Evolutionary conservation across 2,113 vertebrate species (phyloP), one percentile per base, ranked within the genome.

Genomic region (Pica pica): DNA sequence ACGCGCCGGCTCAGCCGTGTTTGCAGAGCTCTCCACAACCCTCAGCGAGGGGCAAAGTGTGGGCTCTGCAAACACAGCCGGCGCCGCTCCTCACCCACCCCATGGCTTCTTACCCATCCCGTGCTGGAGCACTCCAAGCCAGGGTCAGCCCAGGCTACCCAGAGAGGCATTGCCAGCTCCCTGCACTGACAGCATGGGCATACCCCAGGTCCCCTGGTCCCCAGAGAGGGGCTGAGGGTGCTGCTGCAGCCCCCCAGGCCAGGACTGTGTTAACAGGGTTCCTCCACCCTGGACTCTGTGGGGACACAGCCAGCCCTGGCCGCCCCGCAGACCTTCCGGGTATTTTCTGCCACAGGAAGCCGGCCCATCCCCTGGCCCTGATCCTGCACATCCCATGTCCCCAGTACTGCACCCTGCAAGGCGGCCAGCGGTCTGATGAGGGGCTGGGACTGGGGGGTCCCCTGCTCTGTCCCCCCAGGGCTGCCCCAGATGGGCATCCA

Each of bases 61-160:
- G 94, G 90, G 88, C 82, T 95, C 78, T 28, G 85, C 97, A 97
- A 98, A 98, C 98, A 93, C 24, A 5, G 47, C 92, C 2, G 89
- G 97, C 97, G 78, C 97, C 96, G 19, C 93, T 95, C 94, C 94
- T 63, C 80, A 39, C 39, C n/a, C 46, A 7, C 5, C 55, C 73
- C 47, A 9, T 2, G 2, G n/a, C 61, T 83, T 2, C 71, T 57
- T 52, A 68, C 6, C 73, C 63, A 27, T 9, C 27, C 37, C 63
- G 39, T 1, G 41, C 74, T 18, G 4, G 50, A 46, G 55, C 2
- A 2, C 1, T 10, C 13, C 0, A 2, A 87, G 63, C n/a, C 10
- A 2, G 70, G 59, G 76, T 50, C 76, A 61, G 77, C 44, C 33
- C 71, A 49, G 42, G 69, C 61, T 56, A 60, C 31, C 16, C 8